These are phyloP conservation scores for Drosophila melanica DNA, from an alignment of 1,140 invertebrate species.

Conservation along the genomic window DNA sequence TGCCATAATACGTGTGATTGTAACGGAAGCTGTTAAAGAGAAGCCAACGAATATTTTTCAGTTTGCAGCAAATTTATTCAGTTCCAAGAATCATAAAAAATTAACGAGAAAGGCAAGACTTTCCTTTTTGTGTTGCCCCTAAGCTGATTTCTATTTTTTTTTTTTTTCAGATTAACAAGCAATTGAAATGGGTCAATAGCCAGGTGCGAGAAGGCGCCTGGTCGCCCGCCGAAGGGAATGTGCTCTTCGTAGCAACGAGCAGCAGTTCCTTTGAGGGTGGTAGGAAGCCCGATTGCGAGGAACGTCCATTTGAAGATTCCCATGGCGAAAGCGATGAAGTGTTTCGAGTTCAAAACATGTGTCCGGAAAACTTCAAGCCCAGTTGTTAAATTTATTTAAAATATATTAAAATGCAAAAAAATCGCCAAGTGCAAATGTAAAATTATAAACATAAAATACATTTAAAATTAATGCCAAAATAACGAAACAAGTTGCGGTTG, in stretches of 20 bases:
- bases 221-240: slow-evolving; percentile 30
- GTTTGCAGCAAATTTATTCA: slow-evolving; percentile 42
- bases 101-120: slow-evolving; percentile 28
- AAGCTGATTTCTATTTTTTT: background rate
- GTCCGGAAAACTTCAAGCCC: slow-evolving; percentile 56
- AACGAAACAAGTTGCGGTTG: background rate
- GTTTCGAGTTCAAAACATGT: background rate
- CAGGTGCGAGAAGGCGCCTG: slow-evolving; percentile 29
- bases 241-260: slow-evolving; percentile 23
- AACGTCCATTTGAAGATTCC: too few species aligned
- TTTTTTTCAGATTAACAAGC: slow-evolving; percentile 52
- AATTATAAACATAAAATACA: background rate
- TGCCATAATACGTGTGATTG: slow-evolving; percentile 58
- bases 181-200: slow-evolving; percentile 47
- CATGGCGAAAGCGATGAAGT: background rate
- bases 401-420: background rate
- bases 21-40: slow-evolving; percentile 34
- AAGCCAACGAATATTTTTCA: slow-evolving; percentile 29
- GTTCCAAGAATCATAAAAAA: slow-evolving; percentile 3
- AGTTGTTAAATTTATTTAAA: slow-evolving; percentile 32
- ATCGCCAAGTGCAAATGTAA: background rate
- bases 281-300: background rate
- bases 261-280: background rate
- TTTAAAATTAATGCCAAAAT: background rate
- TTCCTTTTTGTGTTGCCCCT: too few species aligned